phyloP scores from a whole-genome alignment of 2,888 invertebrate genomes.

The Tupiocoris notatus region DNA sequence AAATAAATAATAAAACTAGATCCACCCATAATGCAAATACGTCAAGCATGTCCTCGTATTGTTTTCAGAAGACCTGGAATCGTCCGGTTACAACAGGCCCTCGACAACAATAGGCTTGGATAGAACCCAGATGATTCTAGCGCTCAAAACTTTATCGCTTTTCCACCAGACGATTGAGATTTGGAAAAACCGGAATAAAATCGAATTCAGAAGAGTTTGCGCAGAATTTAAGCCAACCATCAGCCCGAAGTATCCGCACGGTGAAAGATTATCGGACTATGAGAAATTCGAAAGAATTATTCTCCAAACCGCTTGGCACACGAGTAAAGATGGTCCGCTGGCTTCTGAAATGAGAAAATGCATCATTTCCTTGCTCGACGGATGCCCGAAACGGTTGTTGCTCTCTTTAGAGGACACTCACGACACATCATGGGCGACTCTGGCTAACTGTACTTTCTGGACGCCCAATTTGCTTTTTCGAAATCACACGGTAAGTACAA shows the following conservation, averaged over 20 bases:
- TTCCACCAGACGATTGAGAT: not conserved
- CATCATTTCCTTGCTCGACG: not conserved
- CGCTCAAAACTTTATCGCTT: not conserved
- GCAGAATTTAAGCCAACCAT: not conserved
- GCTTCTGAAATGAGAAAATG: not conserved
- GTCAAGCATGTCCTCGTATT: too few relatives aligned
- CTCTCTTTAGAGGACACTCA: not conserved
- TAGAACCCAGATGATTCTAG: not conserved
- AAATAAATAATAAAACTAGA: too few relatives aligned
- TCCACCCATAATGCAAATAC: too few relatives aligned
- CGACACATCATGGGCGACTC: constrained; percentile 2
- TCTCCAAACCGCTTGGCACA: not conserved
- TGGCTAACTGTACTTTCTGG: constrained; percentile 9
- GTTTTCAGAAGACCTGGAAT: not conserved
- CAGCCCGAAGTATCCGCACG: not conserved
- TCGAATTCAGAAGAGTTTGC: constrained; percentile 8
- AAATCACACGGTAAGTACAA: constrained; percentile 14
- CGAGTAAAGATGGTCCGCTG: not conserved
- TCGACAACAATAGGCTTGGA: not conserved
- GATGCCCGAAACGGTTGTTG: not conserved
- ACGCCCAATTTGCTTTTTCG: constrained; percentile 12
- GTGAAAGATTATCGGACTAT: not conserved
- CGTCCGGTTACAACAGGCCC: not conserved
- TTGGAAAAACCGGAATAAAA: not conserved
- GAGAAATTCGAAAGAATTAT: not conserved